Base-by-base conservation (phyloP, 37 sponge, comb jelly and placozoan species). In the Ephydatia muelleri region DNA sequence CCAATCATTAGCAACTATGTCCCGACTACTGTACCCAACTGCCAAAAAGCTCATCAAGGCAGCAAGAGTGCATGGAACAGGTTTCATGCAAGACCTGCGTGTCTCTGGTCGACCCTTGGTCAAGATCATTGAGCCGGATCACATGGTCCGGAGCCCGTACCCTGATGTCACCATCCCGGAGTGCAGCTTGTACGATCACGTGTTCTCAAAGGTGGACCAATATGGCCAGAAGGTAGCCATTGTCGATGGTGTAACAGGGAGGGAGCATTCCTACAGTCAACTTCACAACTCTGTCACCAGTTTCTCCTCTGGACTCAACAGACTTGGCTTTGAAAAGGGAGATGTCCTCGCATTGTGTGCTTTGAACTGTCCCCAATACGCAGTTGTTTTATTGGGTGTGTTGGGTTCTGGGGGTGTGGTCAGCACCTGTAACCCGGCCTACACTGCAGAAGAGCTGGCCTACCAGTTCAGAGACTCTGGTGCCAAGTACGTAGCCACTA, bases 331-430 rank as follows among this genome's bases (percentile, higher is more conserved):
- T n/a, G 43, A 75, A 38, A 68, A 70, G 48, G 95, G 92, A 27
- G 89, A 88, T 29, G 92, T 91, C 6, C 37, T 94, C 5, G 38
- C 84, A 0, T 37, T 94, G 5, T 67, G 76, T 22, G 28, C 77
- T 72, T 92, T 92, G 35, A 94, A 94, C 67, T 66, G 38, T 38
- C 74, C 88, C 35, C 84, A 85, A 16, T 91, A 87, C 73, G 69
- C 79, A 0, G 68, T 78, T 3, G 36, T 74, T 33, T 83, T 86
- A 65, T 78, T 96, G 25, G 97, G 86, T 6, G 79, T 83, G n/a
- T 67, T 93, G 3, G 92, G 89, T 21, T 49, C 84, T 31, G 94
- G 97, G 0, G 92, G 92, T 28, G 49, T 69, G n/a, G 88, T 93
- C 73, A 89, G 80, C 38, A 83, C 92, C 5, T 82, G 84, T 69